Evolutionary conservation across 2,888 invertebrate genomes (phyloP).

Genomic region (Lamellibrachia satsuma): DNA sequence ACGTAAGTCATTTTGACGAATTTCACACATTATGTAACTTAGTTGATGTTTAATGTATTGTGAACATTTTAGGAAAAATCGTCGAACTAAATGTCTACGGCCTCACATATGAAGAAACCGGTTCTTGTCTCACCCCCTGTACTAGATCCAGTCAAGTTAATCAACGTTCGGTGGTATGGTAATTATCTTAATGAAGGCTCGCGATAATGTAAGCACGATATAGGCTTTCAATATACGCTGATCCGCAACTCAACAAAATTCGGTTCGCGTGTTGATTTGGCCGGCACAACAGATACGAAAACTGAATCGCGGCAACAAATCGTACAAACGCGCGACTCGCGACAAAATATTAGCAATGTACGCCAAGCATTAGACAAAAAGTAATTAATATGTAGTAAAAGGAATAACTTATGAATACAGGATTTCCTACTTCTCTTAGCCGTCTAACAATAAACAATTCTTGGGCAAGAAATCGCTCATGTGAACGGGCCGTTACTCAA

Average conservation of each 20-base stretch:
- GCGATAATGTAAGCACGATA: not conserved
- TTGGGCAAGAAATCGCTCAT: too few relatives aligned
- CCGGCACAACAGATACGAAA: too few relatives aligned
- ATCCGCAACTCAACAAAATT: too few relatives aligned
- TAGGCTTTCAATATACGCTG: not conserved
- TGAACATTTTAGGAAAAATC: too few relatives aligned
- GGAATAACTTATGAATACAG: not conserved
- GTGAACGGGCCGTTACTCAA: not conserved
- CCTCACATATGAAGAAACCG: not conserved
- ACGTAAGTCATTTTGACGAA: not conserved
- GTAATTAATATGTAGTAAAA: not conserved
- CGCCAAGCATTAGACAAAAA: too few relatives aligned
- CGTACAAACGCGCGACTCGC: too few relatives aligned
- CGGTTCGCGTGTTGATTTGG: too few relatives aligned
- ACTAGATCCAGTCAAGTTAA: not conserved
- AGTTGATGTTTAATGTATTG: not conserved
- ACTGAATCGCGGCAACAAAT: too few relatives aligned
- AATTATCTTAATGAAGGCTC: not conserved
- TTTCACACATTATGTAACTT: not conserved
- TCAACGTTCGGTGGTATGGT: not conserved
- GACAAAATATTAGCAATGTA: too few relatives aligned
- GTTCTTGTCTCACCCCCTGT: not conserved
- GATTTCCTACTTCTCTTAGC: too few relatives aligned
- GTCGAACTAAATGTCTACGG: too few relatives aligned
- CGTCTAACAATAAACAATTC: too few relatives aligned